phyloP scores from a whole-genome alignment of 2,888 invertebrate genomes.

The Lasioglossum leucozonium region DNA sequence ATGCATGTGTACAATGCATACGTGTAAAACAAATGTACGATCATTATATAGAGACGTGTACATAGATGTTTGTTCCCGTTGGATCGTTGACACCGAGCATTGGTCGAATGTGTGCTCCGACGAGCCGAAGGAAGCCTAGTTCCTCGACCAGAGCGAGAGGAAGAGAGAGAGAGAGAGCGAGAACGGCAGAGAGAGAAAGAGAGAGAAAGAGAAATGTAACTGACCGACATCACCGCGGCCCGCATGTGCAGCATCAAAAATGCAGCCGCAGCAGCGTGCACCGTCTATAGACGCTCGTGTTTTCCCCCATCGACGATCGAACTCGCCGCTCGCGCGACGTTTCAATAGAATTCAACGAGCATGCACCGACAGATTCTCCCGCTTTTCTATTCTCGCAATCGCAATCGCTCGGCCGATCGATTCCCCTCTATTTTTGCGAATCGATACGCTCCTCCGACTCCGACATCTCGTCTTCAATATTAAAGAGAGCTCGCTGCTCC shows the following conservation, averaged over 20 bases:
- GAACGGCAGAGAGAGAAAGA: conserved; percentile 30
- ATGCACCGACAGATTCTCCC: conserved; percentile 13
- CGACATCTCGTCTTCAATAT: neutral
- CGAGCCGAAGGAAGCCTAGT: conserved; percentile 41
- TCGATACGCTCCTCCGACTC: neutral
- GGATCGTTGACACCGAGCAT: conserved; percentile 40
- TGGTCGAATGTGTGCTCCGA: conserved; percentile 17
- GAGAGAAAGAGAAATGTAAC: conserved; percentile 49
- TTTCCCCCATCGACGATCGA: conserved; percentile 46
- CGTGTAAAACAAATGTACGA: neutral
- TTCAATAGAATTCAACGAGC: conserved; percentile 9
- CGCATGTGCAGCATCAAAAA: conserved; percentile 66
- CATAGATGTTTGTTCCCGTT: conserved; percentile 3
- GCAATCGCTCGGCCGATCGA: neutral
- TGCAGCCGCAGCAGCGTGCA: conserved; percentile 46
- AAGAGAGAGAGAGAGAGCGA: conserved; percentile 35
- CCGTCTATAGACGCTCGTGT: conserved; percentile 49
- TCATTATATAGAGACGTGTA: neutral
- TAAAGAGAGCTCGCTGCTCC: neutral
- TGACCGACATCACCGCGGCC: conserved; percentile 63
- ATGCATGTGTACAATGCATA: neutral
- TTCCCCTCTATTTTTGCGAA: neutral
- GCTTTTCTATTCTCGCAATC: neutral
- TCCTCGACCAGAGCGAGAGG: conserved; percentile 29
- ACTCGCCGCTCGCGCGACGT: conserved; percentile 21